Evolutionary conservation across 2,113 vertebrate genomes (phyloP).

Genomic region (Ameiurus melas): DNA sequence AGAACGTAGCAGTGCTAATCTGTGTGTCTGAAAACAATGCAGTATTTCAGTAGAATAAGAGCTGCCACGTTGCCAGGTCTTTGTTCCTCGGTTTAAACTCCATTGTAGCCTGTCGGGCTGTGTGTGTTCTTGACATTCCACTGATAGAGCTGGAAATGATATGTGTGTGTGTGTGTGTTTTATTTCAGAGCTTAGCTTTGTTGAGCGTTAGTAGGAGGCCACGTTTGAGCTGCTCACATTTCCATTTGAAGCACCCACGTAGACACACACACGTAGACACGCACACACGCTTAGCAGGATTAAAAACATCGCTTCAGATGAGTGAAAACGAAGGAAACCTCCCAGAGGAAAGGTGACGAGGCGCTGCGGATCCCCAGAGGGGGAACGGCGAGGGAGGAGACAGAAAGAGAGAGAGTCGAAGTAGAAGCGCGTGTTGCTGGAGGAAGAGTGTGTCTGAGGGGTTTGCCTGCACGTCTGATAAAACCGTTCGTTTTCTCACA

Average conservation of each 20-base stretch:
- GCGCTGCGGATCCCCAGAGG: slow-evolving; percentile 67
- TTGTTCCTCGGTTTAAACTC: slow-evolving; percentile 37
- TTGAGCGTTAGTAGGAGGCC: slow-evolving; percentile 69
- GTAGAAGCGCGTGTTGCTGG: slow-evolving; percentile 35
- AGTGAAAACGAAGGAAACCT: slow-evolving; percentile 67
- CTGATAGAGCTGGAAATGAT: slow-evolving; percentile 18
- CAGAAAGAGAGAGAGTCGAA: slow-evolving; percentile 39
- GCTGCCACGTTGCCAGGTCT: slow-evolving; percentile 22
- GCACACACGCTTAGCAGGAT: slow-evolving; percentile 69
- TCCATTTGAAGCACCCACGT: slow-evolving; percentile 60
- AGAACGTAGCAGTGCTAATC: neutral
- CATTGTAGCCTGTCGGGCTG: neutral
- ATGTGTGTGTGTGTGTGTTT: slow-evolving; percentile 40
- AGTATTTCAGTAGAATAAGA: neutral
- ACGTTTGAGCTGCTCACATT: slow-evolving; percentile 58
- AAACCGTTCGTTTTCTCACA: slow-evolving; percentile 41
- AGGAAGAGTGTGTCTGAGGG: slow-evolving; percentile 44
- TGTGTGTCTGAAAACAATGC: neutral
- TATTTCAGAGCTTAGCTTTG: slow-evolving; percentile 60
- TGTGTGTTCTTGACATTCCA: slow-evolving; percentile 18
- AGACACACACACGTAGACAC: slow-evolving; percentile 65
- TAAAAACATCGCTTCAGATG: slow-evolving; percentile 79
- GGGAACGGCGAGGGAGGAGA: slow-evolving; percentile 39
- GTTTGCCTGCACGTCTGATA: slow-evolving; percentile 47
- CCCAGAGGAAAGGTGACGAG: slow-evolving; percentile 68